phyloP scores from a whole-genome alignment of 2,113 vertebrate species.

The Coryphaenoides rupestris region DNA sequence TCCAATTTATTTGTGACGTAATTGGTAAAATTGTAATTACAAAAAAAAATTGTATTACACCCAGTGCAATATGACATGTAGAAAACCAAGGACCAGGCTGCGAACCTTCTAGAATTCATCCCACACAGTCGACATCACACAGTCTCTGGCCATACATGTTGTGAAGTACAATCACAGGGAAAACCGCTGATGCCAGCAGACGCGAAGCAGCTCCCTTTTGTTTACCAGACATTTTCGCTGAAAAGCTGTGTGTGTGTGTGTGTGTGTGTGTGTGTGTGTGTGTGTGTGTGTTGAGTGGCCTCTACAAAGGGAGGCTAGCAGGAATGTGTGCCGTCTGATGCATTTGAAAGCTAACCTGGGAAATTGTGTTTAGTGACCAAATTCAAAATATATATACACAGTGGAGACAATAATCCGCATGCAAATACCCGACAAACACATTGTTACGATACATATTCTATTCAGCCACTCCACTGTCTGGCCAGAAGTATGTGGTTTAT shows the following conservation, averaged over 20 bases:
- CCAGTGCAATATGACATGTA: background rate
- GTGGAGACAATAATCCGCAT: too few relatives aligned
- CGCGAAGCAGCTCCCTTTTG: constrained; percentile 70
- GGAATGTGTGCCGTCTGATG: constrained; percentile 39
- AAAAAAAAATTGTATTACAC: too few relatives aligned
- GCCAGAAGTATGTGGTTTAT: constrained; percentile 37
- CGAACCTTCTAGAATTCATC: constrained; percentile 44
- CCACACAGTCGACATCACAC: constrained; percentile 34
- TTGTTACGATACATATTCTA: too few relatives aligned
- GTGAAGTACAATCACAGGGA: constrained; percentile 69
- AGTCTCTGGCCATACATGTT: constrained; percentile 48
- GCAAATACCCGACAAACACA: too few relatives aligned
- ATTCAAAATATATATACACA: too few relatives aligned
- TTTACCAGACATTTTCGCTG: constrained; percentile 71
- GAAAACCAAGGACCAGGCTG: constrained; percentile 2
- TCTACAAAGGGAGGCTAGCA: constrained; percentile 54
- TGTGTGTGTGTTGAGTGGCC: constrained; percentile 34
- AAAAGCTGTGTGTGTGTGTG: constrained; percentile 48
- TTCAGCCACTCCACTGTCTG: too few relatives aligned
- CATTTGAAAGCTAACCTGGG: constrained; percentile 30
- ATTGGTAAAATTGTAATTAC: too few relatives aligned
- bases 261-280: constrained; percentile 19
- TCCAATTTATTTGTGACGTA: background rate
- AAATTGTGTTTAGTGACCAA: too few relatives aligned
- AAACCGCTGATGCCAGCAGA: constrained; percentile 79